Conservation (phyloP, 92 coral and sea anemone species). For the Galaxea fascicularis region DNA sequence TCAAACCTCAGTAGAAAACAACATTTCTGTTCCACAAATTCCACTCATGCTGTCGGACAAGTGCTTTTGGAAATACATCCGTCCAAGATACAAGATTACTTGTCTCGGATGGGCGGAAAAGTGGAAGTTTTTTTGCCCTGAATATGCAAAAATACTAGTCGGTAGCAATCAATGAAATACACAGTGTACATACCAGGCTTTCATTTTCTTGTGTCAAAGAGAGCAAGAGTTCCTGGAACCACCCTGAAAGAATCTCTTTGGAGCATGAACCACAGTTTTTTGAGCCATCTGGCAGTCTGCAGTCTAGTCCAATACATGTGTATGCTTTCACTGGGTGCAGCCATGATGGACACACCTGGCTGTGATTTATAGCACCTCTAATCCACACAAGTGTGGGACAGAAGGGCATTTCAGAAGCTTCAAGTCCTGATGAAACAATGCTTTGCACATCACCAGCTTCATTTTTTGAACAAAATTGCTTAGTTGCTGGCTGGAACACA, state of each 20-base stretch:
- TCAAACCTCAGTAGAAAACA: too few species aligned
- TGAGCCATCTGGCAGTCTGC: slow-evolving; percentile 7
- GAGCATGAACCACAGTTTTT: slow-evolving; percentile 5
- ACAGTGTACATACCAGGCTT: slow-evolving; percentile 72
- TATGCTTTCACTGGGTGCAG: slow-evolving; percentile 83
- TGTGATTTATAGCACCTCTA: slow-evolving; percentile 78
- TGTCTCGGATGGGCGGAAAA: too few species aligned
- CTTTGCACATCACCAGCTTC: not conserved
- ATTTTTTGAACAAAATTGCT: not conserved
- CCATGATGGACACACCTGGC: slow-evolving; percentile 83
- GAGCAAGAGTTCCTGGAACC: slow-evolving; percentile 84
- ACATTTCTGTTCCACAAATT: too few species aligned
- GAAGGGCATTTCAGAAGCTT: not conserved
- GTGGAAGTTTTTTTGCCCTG: too few species aligned
- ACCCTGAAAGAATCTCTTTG: slow-evolving; percentile 66
- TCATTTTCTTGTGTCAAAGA: slow-evolving; percentile 73
- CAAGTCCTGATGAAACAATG: not conserved
- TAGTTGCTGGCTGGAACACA: slow-evolving; percentile 45
- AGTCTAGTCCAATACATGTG: slow-evolving; percentile 77
- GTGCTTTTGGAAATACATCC: too few species aligned
- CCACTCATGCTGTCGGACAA: too few species aligned
- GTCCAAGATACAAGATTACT: too few species aligned
- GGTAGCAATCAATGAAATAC: too few species aligned
- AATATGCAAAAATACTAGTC: too few species aligned
- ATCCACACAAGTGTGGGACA: slow-evolving; percentile 73